Conservation (phyloP, 2,113 vertebrate genomes). For the Spermophilus dauricus region DNA sequence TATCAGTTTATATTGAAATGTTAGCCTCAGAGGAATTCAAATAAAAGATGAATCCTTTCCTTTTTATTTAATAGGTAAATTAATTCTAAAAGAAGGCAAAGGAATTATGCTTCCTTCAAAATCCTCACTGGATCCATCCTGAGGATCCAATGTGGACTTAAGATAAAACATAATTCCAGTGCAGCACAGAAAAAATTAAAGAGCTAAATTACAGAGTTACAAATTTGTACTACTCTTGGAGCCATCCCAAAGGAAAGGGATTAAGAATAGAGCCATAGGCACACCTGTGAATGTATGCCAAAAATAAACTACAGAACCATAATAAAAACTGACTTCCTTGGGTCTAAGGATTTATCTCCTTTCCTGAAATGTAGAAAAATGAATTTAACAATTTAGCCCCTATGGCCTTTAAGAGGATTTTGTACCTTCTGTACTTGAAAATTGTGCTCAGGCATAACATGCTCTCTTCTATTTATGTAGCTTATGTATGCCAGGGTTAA, state of each 20-base stretch:
- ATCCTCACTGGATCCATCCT: constrained; percentile 84
- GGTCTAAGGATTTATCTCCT: constrained; percentile 81
- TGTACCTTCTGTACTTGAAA: constrained; percentile 78
- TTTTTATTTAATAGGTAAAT: constrained; percentile 83
- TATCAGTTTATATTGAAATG: constrained; percentile 83
- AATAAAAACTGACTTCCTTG: constrained; percentile 82
- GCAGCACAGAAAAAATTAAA: constrained; percentile 82
- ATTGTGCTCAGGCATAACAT: constrained; percentile 69
- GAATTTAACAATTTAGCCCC: constrained; percentile 83
- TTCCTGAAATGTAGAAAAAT: constrained; percentile 82
- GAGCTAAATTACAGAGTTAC: constrained; percentile 82
- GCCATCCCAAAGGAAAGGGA: constrained; percentile 82
- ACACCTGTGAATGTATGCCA: constrained; percentile 83
- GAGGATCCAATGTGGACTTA: constrained; percentile 81
- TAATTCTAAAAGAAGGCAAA: constrained; percentile 83
- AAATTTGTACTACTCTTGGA: constrained; percentile 80
- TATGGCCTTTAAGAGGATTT: constrained; percentile 85
- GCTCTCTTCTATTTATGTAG: constrained; percentile 63
- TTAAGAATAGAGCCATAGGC: constrained; percentile 84
- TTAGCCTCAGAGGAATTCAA: constrained; percentile 81
- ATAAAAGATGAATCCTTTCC: constrained; percentile 79
- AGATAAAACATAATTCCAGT: constrained; percentile 84
- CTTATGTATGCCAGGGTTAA: constrained; percentile 62
- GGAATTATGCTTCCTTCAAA: constrained; percentile 82
- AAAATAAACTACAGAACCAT: constrained; percentile 82